Evolutionary conservation across 2,797 vertebrate species (phyloP).

Genomic region (Gorsachius magnificus): DNA sequence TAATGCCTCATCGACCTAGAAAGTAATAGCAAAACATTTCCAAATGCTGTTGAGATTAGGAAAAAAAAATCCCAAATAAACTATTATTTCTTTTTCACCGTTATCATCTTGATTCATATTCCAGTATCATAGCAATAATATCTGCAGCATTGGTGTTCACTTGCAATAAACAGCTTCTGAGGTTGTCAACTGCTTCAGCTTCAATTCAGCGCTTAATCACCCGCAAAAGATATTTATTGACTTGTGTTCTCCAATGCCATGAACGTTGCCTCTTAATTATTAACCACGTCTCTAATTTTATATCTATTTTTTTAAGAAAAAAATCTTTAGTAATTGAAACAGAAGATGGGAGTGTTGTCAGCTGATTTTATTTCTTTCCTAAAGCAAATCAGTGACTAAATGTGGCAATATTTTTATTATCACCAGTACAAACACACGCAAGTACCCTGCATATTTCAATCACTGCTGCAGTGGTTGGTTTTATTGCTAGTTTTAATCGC

Average conservation of each 20-base stretch:
- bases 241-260: not conserved
- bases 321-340: not conserved
- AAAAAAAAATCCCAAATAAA: not conserved
- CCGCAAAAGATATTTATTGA: not conserved
- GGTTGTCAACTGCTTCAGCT: not conserved
- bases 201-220: conserved; percentile 8
- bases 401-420: conserved; percentile 31
- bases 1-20: not conserved
- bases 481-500: conserved; percentile 46
- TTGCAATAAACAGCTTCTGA: conserved; percentile 9
- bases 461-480: conserved; percentile 48
- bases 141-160: not conserved
- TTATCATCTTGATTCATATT: not conserved
- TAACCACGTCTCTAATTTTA: not conserved
- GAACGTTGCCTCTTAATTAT: conserved; percentile 3
- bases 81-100: not conserved
- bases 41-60: not conserved
- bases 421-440: not conserved
- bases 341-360: not conserved
- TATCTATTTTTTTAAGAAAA: not conserved
- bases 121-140: not conserved
- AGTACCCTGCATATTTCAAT: not conserved
- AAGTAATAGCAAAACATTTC: not conserved
- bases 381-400: conserved; percentile 22
- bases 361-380: conserved; percentile 27